These are phyloP conservation scores for Apodemia hepburni DNA, from an alignment of 2,888 invertebrate genomes.

Conservation along the genomic window DNA sequence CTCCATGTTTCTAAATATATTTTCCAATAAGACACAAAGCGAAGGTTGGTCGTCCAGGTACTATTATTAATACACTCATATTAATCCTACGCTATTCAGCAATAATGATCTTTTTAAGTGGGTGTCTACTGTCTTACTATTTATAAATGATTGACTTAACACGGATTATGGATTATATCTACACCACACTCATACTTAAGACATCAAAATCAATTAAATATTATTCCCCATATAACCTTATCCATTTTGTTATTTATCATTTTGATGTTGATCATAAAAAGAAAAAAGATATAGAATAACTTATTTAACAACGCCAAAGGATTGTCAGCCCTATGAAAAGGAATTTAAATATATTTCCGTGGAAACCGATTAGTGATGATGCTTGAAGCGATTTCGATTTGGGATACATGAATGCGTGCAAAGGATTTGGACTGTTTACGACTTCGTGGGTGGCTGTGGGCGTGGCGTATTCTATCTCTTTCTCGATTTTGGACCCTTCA, in stretches of 20 bases:
- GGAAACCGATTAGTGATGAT: conserved; percentile 41
- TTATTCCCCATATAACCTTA: conserved; percentile 66
- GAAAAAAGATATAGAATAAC: conserved; percentile 68
- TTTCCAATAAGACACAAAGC: too few relatives aligned
- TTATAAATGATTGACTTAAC: conserved; percentile 14
- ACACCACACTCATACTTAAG: conserved; percentile 51
- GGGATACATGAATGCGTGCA: conserved; percentile 78
- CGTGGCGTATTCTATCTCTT: conserved; percentile 59
- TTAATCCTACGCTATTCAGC: not conserved
- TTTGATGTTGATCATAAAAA: conserved; percentile 75
- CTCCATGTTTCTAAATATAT: too few relatives aligned
- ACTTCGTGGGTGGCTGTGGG: conserved; percentile 79
- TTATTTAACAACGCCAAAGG: conserved; percentile 57
- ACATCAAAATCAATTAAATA: conserved; percentile 74
- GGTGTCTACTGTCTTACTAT: not conserved
- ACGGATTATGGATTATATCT: conserved; percentile 5
- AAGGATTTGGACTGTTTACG: conserved; percentile 79
- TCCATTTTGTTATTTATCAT: conserved; percentile 76
- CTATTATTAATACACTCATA: too few relatives aligned
- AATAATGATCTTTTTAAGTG: not conserved
- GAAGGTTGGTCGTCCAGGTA: too few relatives aligned
- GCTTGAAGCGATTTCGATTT: conserved; percentile 76
- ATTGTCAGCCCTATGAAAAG: conserved; percentile 48
- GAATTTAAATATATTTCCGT: conserved; percentile 45
- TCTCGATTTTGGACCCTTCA: conserved; percentile 37